Base-by-base conservation (phyloP, 2,888 invertebrate species). In the Plebejus argus region DNA sequence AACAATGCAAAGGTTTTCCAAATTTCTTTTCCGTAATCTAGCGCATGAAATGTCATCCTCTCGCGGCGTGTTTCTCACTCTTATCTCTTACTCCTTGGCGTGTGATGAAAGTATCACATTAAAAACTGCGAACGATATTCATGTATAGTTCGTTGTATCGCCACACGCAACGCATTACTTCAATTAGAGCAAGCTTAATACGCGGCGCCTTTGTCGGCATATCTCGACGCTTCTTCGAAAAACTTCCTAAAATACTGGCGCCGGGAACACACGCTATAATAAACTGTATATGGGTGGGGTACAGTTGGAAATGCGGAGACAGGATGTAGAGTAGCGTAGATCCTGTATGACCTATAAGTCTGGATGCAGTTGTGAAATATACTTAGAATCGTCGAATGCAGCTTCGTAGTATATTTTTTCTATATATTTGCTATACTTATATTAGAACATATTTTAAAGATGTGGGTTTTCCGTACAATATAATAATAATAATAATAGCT, bases 111-210 rank as follows among this genome's bases (percentile, higher is more conserved):
- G 45, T 45, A 45, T 3, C 45, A 45, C 45, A 53, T 53, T 53
- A 18, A 53, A 53, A 53, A 53, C 53, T 53, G 53, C 53, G 53
- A 53, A 53, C 18, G 53, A 18, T 61, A 18, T 33, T 66, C 28
- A 33, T 66, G 66, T 61, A 61, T 12, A 61, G 61, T 61, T 61
- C 82, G 83, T 78, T 72, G 28, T 79, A 85, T 85, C 91, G 86
- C 91, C 93, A 91, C 84, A 86, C 89, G 86, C 84, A 86, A 86
- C 86, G 90, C 90, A 92, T 94, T 94, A 93, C 92, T 93, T 90
- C 93, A 94, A 93, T 94, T 94, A 93, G 92, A 93, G 91, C 92
- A 93, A 92, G 90, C 91, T 91, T 93, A 93, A 93, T 93, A 90
- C 91, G 92, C 93, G 92, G 91, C 85, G 82, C 83, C 92, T 94